Base-by-base conservation (phyloP, 2,797 vertebrate genomes). In the Myiotriccus ornatus region DNA sequence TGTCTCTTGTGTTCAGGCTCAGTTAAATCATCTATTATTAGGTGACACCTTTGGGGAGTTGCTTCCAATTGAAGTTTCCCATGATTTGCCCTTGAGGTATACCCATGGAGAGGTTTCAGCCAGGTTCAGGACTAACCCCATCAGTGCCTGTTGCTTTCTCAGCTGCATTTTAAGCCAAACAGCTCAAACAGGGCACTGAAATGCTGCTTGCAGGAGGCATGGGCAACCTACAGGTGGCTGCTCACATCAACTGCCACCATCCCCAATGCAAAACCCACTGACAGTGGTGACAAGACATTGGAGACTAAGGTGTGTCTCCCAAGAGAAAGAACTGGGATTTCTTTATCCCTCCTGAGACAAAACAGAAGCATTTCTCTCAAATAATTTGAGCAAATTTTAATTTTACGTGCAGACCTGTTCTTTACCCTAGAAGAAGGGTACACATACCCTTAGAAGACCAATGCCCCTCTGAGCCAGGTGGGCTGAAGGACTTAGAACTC, bases 21-120 rank as follows among this genome's bases (percentile, higher is more conserved):
- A 9, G 32, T n/a, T 73, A 50, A 50, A 20, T 14, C 6, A 5
- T n/a, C 34, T 50, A 59, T 73, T 55, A 8, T 18, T 30, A 64
- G 24, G 17, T 39, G 47, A 67, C 37, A 21, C 8, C 14, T 81
- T 12, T 34, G 47, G 27, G 20, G 19, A 57, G 12, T 34, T 69
- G 30, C 0, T 0, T 63, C 25, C 28, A 25, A 20, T 11, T 0
- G 0, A 55, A 44, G 13, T 14, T 65, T 17, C 3, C 24, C 0
- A 0, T 71, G 30, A 43, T 85, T 83, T 70, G 21, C 24, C 10
- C 18, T 77, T 30, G 56, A 14, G 34, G 9, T 63, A 6, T 15
- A 57, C 64, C 18, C 41, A 35, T 0, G 0, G 18, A 28, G 9
- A 25, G 19, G 12, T 69, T 81, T 84, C 73, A 56, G 25, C 18